A percentile compares a stretch with the other conserved stretches of the same genome.
These are phyloP conservation scores for Sepiola atlantica DNA, from an alignment of 2,888 invertebrate species.

Conservation along the genomic window DNA sequence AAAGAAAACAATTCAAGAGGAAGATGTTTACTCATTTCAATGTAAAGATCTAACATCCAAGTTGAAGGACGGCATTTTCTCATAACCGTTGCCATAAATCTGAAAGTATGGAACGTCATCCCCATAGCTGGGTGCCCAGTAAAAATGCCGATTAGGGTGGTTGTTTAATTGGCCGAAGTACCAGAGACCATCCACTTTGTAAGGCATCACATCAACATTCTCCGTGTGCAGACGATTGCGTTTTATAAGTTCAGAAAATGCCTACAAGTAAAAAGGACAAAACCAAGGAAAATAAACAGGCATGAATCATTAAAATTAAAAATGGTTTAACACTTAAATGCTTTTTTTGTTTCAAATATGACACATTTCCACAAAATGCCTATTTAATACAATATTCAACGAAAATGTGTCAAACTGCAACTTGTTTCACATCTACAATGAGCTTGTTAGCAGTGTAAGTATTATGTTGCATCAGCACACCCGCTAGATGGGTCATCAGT, in stretches of 20 bases:
- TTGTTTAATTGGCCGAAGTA: conserved; percentile 68
- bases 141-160: conserved; percentile 69
- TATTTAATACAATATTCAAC: too few species aligned
- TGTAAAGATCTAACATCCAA: background rate
- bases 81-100: conserved; percentile 56
- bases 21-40: too few species aligned
- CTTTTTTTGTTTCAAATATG: too few species aligned
- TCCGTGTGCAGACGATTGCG: conserved; percentile 64
- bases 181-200: conserved; percentile 72
- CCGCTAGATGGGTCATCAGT: too few species aligned
- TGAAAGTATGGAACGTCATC: conserved; percentile 70
- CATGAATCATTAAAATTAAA: background rate
- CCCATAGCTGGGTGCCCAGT: conserved; percentile 72
- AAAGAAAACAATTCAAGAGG: too few species aligned
- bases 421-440: too few species aligned
- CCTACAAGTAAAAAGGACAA: conserved; percentile 61
- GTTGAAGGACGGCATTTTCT: background rate
- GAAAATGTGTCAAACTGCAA: too few species aligned
- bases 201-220: conserved; percentile 72
- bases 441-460: too few species aligned
- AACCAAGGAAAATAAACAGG: background rate
- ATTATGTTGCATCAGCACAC: too few species aligned
- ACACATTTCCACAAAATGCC: too few species aligned
- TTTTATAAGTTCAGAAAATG: conserved; percentile 70
- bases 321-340: too few species aligned